A percentile compares a stretch with the other conserved stretches of the same genome.
phyloP scores from a whole-genome alignment of 2,797 vertebrate genomes.

The Micropoecilia bifurca region DNA sequence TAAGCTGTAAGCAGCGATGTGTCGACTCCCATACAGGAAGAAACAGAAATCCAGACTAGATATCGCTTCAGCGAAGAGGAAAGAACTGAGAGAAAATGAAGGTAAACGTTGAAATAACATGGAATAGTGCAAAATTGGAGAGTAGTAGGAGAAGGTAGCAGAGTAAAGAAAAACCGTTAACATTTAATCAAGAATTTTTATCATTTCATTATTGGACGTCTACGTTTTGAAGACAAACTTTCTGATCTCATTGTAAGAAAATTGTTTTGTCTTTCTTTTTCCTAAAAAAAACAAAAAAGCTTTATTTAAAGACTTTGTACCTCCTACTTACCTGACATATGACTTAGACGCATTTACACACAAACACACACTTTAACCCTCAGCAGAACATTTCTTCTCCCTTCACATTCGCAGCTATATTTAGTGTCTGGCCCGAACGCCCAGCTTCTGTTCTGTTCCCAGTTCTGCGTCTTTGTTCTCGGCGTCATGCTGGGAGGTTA shows the following conservation, averaged over 20 bases:
- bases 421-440: conserved; percentile 28
- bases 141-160: neutral
- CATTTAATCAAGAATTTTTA: neutral
- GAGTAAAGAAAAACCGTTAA: neutral
- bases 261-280: neutral
- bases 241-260: neutral
- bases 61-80: neutral
- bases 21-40: neutral
- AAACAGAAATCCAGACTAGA: neutral
- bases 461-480: conserved; percentile 36
- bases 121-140: neutral
- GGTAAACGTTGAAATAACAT: neutral
- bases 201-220: neutral
- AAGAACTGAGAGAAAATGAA: neutral
- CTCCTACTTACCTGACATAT: conserved; percentile 37
- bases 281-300: neutral
- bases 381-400: conserved; percentile 10
- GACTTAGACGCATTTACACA: conserved; percentile 11
- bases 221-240: neutral
- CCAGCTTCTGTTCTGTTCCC: conserved; percentile 17
- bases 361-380: conserved; percentile 11
- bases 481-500: conserved; percentile 27
- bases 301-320: conserved; percentile 31
- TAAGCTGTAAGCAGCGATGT: neutral
- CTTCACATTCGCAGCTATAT: conserved; percentile 20